Evolutionary conservation across 2,113 vertebrate genomes (phyloP).

Genomic region (Microtus montanus): DNA sequence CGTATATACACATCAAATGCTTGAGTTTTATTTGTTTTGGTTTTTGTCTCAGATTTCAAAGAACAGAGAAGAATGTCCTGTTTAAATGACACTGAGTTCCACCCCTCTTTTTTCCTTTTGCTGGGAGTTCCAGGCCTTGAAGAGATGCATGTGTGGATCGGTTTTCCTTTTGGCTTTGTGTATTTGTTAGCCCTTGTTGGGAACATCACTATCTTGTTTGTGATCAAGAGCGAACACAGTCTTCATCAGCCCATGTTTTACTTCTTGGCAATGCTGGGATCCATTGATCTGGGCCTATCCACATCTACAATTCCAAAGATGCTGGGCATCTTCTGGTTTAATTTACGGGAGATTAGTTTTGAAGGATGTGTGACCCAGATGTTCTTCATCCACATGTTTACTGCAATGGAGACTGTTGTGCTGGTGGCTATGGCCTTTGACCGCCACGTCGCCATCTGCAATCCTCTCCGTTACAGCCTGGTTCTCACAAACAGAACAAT

Average conservation of each 20-base stretch:
- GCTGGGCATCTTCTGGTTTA: constrained; percentile 81
- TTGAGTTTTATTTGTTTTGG: neutral
- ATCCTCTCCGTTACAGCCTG: constrained; percentile 30
- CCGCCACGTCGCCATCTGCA: constrained; percentile 58
- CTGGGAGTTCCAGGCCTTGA: constrained; percentile 74
- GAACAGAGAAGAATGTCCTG: neutral
- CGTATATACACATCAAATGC: neutral
- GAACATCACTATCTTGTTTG: constrained; percentile 67
- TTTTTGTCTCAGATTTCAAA: constrained; percentile 16
- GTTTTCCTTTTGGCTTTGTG: constrained; percentile 65
- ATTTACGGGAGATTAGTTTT: constrained; percentile 74
- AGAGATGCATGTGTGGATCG: constrained; percentile 58
- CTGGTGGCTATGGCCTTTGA: constrained; percentile 79
- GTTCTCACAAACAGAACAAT: constrained; percentile 59
- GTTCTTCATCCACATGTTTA: constrained; percentile 84
- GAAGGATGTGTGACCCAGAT: constrained; percentile 79
- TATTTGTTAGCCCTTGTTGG: constrained; percentile 70
- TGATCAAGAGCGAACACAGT: constrained; percentile 60
- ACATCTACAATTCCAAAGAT: constrained; percentile 75
- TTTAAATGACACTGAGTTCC: constrained; percentile 47
- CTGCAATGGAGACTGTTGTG: constrained; percentile 75
- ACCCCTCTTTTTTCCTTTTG: constrained; percentile 53
- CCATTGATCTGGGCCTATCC: constrained; percentile 80
- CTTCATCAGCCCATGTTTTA: constrained; percentile 74
- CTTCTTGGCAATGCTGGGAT: constrained; percentile 81